Evolutionary conservation across 1,140 invertebrate species (phyloP).

Genomic region (Hypsibius dujardini): DNA sequence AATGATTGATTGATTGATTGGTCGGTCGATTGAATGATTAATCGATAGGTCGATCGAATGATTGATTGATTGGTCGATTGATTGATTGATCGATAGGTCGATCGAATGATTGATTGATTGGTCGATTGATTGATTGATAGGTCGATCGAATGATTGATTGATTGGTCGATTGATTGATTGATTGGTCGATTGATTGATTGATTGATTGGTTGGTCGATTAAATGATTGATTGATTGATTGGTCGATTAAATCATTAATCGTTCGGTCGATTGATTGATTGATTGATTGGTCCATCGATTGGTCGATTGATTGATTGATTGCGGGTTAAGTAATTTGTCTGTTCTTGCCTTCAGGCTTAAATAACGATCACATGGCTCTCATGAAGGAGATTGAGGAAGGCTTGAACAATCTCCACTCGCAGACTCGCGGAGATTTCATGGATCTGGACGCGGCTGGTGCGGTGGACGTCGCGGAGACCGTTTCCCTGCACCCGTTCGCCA

Average conservation of each 20-base stretch:
- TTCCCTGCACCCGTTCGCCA: conserved; percentile 42
- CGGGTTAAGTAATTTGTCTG: neutral
- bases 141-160: too few species aligned
- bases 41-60: too few species aligned
- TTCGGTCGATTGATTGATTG: conserved; percentile 18
- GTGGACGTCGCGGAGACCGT: neutral
- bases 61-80: too few species aligned
- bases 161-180: too few species aligned
- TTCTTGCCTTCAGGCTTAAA: conserved; percentile 46
- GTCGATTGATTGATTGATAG: too few species aligned
- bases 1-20: too few species aligned
- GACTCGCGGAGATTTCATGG: conserved; percentile 23
- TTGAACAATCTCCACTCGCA: conserved; percentile 41
- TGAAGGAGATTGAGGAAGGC: conserved; percentile 61
- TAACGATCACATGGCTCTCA: conserved; percentile 70
- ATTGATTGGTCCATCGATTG: neutral
- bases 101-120: too few species aligned
- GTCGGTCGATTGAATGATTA: too few species aligned
- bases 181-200: too few species aligned
- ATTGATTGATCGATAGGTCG: too few species aligned
- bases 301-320: neutral
- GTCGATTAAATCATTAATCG: neutral
- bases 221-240: too few species aligned
- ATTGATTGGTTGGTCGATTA: too few species aligned
- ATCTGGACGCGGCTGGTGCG: neutral